A percentile compares a stretch with the other conserved stretches of the same genome.
These are phyloP conservation scores for Vanacampus margaritifer DNA, from an alignment of 2,113 vertebrate species.

Conservation along the genomic window DNA sequence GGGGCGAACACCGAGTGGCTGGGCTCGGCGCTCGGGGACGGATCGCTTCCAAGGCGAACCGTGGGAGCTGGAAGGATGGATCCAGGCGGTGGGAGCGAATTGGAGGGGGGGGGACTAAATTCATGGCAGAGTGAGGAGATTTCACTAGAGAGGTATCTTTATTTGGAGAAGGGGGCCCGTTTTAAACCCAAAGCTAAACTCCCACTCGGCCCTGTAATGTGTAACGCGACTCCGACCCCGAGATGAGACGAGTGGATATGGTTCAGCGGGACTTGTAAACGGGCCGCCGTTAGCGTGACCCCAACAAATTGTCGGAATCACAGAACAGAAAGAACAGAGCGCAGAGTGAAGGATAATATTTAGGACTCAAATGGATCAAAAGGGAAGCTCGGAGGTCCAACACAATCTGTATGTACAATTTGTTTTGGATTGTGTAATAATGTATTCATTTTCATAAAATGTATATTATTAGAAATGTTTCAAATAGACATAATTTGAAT, in stretches of 20 bases:
- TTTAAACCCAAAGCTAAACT: conserved; percentile 67
- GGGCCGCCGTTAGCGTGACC: conserved; percentile 39
- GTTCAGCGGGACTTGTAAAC: conserved; percentile 56
- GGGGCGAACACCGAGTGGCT: conserved; percentile 90
- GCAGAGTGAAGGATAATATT: conserved; percentile 22
- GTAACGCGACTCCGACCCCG: conserved; percentile 64
- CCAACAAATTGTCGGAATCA: conserved; percentile 46
- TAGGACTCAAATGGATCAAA: conserved; percentile 25
- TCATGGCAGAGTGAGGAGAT: conserved; percentile 62
- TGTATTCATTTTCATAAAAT: not conserved
- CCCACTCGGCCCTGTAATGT: conserved; percentile 45
- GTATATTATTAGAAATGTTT: too few species aligned
- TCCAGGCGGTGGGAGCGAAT: conserved; percentile 65
- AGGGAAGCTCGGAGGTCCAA: not conserved
- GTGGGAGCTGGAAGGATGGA: conserved; percentile 81
- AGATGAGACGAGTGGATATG: conserved; percentile 52
- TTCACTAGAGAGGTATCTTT: conserved; percentile 72
- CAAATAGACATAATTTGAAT: too few species aligned
- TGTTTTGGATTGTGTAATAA: not conserved
- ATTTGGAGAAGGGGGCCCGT: conserved; percentile 69
- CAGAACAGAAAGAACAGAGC: conserved; percentile 4
- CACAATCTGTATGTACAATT: not conserved
- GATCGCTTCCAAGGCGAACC: conserved; percentile 94
- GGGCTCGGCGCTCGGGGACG: conserved; percentile 81
- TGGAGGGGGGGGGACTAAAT: conserved; percentile 34